Evolutionary conservation across 2,797 vertebrate species (phyloP).

Genomic region (Arrhamphus sclerolepis): DNA sequence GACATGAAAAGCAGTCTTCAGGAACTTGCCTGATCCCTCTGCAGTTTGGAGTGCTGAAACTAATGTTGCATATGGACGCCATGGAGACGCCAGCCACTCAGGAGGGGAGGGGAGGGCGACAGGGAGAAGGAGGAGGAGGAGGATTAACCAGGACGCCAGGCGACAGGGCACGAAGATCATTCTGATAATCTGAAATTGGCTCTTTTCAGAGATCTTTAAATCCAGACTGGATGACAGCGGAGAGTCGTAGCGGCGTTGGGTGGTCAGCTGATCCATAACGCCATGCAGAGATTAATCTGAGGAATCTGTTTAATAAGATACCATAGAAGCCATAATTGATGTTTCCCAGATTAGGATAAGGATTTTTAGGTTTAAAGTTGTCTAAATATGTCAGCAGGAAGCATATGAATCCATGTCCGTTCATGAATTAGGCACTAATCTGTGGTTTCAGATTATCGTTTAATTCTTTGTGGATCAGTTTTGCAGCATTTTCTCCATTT

Average conservation of each 20-base stretch:
- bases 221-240: slow-evolving; percentile 33
- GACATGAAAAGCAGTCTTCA: slow-evolving; percentile 72
- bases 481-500: neutral
- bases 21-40: slow-evolving; percentile 69
- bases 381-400: neutral
- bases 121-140: slow-evolving; percentile 46
- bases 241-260: slow-evolving; percentile 9
- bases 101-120: slow-evolving; percentile 59
- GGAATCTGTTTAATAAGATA: slow-evolving; percentile 7
- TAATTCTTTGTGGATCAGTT: neutral
- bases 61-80: slow-evolving; percentile 70
- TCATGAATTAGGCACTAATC: neutral
- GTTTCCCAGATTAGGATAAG: neutral
- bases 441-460: neutral
- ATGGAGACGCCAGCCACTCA: too few relatives aligned
- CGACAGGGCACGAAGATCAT: slow-evolving; percentile 60
- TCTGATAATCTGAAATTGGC: slow-evolving; percentile 71
- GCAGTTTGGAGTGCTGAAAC: slow-evolving; percentile 64
- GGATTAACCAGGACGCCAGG: slow-evolving; percentile 49
- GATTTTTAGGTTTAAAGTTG: neutral
- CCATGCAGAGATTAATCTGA: slow-evolving; percentile 16
- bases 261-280: slow-evolving; percentile 50
- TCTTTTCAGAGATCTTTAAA: slow-evolving; percentile 69
- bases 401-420: neutral
- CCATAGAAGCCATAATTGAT: neutral